Percentiles rank a stretch among this genome's conserved stretches.
These are phyloP conservation scores for Laticauda laticaudata DNA, from an alignment of 2,113 vertebrate species.

Conservation along the genomic window DNA sequence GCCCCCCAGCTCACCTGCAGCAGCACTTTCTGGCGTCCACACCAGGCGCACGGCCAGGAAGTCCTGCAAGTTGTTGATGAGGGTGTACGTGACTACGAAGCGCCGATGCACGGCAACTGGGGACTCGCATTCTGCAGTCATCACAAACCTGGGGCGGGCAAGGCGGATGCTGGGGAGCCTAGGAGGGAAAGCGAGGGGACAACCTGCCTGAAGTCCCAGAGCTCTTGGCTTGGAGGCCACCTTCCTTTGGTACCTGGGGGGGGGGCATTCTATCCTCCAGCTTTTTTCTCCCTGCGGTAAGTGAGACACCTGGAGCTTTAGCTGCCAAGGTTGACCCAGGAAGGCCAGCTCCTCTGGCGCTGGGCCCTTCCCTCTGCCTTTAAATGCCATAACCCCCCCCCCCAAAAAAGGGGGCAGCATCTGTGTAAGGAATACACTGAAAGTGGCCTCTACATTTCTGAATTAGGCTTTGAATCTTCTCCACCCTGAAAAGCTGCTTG, in stretches of 20 bases:
- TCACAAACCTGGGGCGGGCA: conserved; percentile 87
- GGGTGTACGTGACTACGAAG: conserved; percentile 88
- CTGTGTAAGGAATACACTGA: neutral
- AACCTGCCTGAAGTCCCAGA: neutral
- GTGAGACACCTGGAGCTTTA: neutral
- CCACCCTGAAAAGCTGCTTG: neutral
- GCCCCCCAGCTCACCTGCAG: conserved; percentile 41
- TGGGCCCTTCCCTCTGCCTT: neutral
- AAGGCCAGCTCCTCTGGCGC: neutral
- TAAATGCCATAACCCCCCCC: rapidly evolving
- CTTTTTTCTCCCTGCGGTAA: neutral
- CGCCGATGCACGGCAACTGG: conserved; percentile 77
- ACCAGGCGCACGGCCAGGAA: conserved; percentile 90
- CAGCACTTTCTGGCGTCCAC: conserved; percentile 85
- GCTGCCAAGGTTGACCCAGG: neutral
- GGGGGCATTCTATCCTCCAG: neutral
- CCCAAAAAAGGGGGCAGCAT: neutral
- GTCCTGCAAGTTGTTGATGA: conserved; percentile 94
- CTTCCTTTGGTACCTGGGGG: neutral
- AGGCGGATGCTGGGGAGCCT: conserved; percentile 88
- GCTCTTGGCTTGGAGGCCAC: neutral
- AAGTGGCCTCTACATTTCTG: neutral
- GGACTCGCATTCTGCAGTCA: conserved; percentile 89
- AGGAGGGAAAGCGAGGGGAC: neutral
- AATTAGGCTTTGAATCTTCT: neutral